Base-by-base conservation (phyloP, 2,888 invertebrate species). In the Rhodophaea formosa region DNA sequence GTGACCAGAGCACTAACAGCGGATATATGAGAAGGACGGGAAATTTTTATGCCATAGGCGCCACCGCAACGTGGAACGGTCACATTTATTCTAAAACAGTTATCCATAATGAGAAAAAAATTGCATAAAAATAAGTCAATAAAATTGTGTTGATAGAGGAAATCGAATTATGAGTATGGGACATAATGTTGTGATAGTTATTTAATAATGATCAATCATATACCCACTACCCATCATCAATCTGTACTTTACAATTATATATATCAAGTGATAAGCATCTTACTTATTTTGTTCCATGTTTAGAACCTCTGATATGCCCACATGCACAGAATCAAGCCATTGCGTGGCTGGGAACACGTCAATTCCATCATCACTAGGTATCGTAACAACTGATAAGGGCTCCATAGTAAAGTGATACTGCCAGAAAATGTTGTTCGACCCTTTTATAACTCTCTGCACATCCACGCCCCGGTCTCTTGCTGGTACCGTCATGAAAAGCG, bases 351-450 rank as follows among this genome's bases (percentile, higher is more conserved):
- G 76, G 62, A 85, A 91, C 1, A 95, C 92, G 53, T 95, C 93
- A 60, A 95, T 80, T 0, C 94, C 94, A 69, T 95, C 94, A 67
- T 96, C 96, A 32, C 84, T 86, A 0, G 95, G 96, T 39, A 92
- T 77, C 10, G 93, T 92, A 0, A 94, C 82, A 62, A 92, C 91
- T 7, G 88, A 83, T 46, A 94, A 92, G 0, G 93, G 92, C 77
- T 96, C 96, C 94, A 96, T 94, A 1, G 93, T 91, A 65, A 92
- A 95, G 73, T 94, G 95, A 70, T 94, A 95, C 71, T 96, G 96
- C 15, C 84, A 74, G 3, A 88, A 93, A 54, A 91, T 82, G 46
- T 89, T 80, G 46, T 92, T 89, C 30, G 72, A 82, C 0, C 95
- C 95, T 60, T 92, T 93, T 8, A 94, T 79, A 0, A 92, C 84